These are phyloP conservation scores for Osmerus eperlanus DNA, from an alignment of 2,113 vertebrate genomes.

Conservation along the genomic window DNA sequence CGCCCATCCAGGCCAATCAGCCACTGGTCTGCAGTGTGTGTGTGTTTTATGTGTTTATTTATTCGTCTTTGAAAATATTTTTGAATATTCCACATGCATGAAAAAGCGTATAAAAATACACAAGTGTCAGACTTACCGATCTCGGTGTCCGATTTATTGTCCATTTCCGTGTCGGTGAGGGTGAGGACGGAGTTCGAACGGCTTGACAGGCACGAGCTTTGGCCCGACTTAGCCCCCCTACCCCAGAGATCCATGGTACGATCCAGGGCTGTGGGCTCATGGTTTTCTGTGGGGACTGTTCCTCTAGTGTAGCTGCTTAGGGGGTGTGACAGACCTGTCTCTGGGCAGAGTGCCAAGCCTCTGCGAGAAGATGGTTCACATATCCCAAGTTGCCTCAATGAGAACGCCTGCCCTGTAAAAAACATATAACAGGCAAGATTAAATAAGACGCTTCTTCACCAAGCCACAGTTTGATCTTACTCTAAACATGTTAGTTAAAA, in stretches of 20 bases:
- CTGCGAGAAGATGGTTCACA: conserved; percentile 89
- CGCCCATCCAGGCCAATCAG: conserved; percentile 42
- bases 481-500: no score
- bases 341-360: conserved; percentile 93
- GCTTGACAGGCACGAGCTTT: conserved; percentile 92
- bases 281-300: conserved; percentile 85
- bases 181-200: conserved; percentile 97
- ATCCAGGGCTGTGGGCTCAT: conserved; percentile 92
- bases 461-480: conserved; percentile 41
- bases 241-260: conserved; percentile 94
- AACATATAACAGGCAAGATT: conserved; percentile 56
- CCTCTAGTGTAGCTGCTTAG: conserved; percentile 84
- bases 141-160: conserved; percentile 97
- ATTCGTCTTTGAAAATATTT: conserved; percentile 7
- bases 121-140: conserved; percentile 81
- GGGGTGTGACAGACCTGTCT: conserved; percentile 93
- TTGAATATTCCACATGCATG: not conserved
- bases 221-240: conserved; percentile 88
- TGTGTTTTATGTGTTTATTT: conserved; percentile 11
- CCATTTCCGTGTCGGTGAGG: conserved; percentile 95
- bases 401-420: conserved; percentile 94
- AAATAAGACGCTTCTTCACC: not conserved
- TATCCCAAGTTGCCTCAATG: conserved; percentile 95
- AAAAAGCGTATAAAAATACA: conserved; percentile 25
- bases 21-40: conserved; percentile 18